Conservation (phyloP, 2,113 vertebrate genomes). For the Notothenia coriiceps region DNA sequence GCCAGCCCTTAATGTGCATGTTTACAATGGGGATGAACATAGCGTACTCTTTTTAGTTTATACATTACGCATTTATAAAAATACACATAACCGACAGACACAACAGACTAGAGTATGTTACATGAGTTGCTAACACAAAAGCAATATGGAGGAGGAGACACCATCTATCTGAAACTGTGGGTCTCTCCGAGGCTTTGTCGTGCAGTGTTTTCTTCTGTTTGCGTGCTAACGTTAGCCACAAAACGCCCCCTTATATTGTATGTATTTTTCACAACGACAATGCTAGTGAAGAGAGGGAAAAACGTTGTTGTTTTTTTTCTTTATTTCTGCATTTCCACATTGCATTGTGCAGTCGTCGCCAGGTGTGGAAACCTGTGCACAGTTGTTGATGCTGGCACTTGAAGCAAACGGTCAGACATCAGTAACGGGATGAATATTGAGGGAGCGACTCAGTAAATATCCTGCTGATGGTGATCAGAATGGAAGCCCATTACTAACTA, state of each 20-base stretch:
- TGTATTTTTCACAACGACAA: too few species aligned
- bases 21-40: background rate
- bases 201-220: background rate
- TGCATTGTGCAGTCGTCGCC: conserved; percentile 5
- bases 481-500: too few species aligned
- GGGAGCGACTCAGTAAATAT: background rate
- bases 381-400: conserved; percentile 12
- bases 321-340: background rate
- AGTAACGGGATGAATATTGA: background rate
- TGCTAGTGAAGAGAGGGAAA: background rate
- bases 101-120: too few species aligned
- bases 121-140: conserved; percentile 23
- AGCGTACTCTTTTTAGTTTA: too few species aligned
- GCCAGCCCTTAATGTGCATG: conserved; percentile 11
- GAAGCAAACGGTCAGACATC: background rate
- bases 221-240: background rate
- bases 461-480: background rate
- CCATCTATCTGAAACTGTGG: conserved; percentile 29
- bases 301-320: rapidly evolving
- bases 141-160: conserved; percentile 73
- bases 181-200: conserved; percentile 51
- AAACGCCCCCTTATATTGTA: rapidly evolving
- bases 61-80: background rate
- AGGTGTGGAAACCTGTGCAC: conserved; percentile 47
- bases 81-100: background rate